A percentile compares a stretch with the other conserved stretches of the same genome.
phyloP scores from a whole-genome alignment of 2,888 invertebrate species.

The Nemotelus nigrinus region DNA sequence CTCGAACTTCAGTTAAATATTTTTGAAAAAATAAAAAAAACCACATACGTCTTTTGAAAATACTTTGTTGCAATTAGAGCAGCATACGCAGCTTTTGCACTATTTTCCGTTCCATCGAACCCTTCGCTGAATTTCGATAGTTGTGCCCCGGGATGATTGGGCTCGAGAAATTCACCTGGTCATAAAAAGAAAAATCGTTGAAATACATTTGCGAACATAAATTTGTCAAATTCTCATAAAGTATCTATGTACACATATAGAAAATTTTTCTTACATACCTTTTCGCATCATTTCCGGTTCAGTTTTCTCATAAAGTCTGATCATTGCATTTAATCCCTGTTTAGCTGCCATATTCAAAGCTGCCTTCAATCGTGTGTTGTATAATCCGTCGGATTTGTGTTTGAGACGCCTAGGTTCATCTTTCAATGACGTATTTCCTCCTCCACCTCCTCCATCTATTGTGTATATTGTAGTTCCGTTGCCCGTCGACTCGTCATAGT shows the following conservation, averaged over 20 bases:
- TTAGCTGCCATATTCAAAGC: slow-evolving; percentile 62
- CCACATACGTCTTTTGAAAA: slow-evolving; percentile 63
- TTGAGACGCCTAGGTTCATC: slow-evolving; percentile 40
- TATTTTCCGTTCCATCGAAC: slow-evolving; percentile 55
- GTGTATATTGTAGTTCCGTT: not conserved
- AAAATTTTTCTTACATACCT: slow-evolving; percentile 55
- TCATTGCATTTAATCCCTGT: slow-evolving; percentile 63
- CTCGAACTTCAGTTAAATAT: not conserved
- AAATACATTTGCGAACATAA: slow-evolving; percentile 38
- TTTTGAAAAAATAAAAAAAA: not conserved
- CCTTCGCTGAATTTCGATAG: slow-evolving; percentile 64
- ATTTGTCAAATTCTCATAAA: not conserved
- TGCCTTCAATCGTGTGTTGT: slow-evolving; percentile 58
- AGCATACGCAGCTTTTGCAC: slow-evolving; percentile 64
- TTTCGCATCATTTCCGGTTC: slow-evolving; percentile 63
- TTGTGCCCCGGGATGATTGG: slow-evolving; percentile 63
- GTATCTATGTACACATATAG: not conserved
- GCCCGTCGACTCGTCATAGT: slow-evolving; percentile 35
- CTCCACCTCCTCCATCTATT: too few species aligned
- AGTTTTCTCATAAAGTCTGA: slow-evolving; percentile 60
- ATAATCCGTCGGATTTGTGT: slow-evolving; percentile 38
- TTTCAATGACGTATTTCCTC: not conserved
- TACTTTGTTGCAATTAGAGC: slow-evolving; percentile 63
- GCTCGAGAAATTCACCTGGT: slow-evolving; percentile 60
- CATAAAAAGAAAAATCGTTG: slow-evolving; percentile 1